These are phyloP conservation scores for Eulemur coronatus DNA, from an alignment of 2,797 vertebrate genomes.

Conservation along the genomic window DNA sequence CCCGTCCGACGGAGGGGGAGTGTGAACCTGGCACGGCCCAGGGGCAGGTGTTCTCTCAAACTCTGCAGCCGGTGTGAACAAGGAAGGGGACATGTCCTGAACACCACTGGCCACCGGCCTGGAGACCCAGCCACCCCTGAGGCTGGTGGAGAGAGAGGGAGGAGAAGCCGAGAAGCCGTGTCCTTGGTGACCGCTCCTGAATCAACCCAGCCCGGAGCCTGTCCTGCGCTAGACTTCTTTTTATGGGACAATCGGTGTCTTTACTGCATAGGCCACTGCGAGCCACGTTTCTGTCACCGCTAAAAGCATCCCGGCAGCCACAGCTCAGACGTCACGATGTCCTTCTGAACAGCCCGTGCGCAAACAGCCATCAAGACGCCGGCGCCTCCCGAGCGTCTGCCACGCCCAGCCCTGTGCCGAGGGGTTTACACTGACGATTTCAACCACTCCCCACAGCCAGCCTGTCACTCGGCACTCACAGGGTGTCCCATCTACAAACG, in stretches of 20 bases:
- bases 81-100: not conserved
- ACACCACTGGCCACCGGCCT: not conserved
- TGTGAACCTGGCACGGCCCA: rapidly evolving
- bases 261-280: not conserved
- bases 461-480: rapidly evolving
- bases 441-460: not conserved
- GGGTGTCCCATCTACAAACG: not conserved
- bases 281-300: not conserved
- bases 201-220: not conserved
- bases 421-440: not conserved
- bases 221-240: not conserved
- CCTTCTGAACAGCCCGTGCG: not conserved
- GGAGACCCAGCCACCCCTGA: not conserved
- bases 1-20: not conserved
- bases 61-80: not conserved
- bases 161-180: no score
- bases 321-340: not conserved
- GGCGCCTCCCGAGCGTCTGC: not conserved
- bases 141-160: not conserved
- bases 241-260: not conserved
- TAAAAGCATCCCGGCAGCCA: not conserved
- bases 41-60: not conserved
- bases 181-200: not conserved
- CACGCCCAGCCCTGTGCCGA: not conserved
- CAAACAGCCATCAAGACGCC: not conserved